phyloP scores from a whole-genome alignment of 2,888 invertebrate species.

The Dryadula phaetusa region DNA sequence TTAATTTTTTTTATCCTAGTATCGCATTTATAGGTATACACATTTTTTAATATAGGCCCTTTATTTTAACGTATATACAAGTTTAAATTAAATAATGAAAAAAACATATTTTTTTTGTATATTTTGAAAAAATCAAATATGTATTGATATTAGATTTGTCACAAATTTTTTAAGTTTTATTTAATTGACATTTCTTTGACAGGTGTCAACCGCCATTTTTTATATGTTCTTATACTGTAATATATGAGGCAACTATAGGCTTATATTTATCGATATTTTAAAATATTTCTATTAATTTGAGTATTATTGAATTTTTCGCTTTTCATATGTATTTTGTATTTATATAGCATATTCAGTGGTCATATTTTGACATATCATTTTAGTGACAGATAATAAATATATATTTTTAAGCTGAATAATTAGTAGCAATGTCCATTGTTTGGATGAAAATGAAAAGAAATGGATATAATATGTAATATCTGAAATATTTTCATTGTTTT shows the following conservation, averaged over 20 bases:
- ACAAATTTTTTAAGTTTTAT: neutral
- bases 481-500: too few relatives aligned
- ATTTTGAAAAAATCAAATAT: neutral
- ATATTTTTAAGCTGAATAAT: constrained; percentile 1
- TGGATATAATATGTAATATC: too few relatives aligned
- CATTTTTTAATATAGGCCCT: neutral
- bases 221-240: too few relatives aligned
- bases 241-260: too few relatives aligned
- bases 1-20: neutral
- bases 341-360: too few relatives aligned
- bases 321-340: neutral
- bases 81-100: too few relatives aligned
- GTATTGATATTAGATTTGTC: neutral
- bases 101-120: too few relatives aligned
- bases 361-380: constrained; percentile 20
- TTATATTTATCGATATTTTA: too few relatives aligned
- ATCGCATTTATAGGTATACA: constrained; percentile 5
- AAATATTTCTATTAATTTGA: neutral
- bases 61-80: neutral
- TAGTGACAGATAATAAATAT: constrained; percentile 13
- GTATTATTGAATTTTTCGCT: neutral
- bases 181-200: neutral
- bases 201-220: neutral
- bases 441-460: neutral
- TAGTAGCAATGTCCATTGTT: neutral